phyloP scores from a whole-genome alignment of 2,797 vertebrate genomes.

The Propithecus deckenii region DNA sequence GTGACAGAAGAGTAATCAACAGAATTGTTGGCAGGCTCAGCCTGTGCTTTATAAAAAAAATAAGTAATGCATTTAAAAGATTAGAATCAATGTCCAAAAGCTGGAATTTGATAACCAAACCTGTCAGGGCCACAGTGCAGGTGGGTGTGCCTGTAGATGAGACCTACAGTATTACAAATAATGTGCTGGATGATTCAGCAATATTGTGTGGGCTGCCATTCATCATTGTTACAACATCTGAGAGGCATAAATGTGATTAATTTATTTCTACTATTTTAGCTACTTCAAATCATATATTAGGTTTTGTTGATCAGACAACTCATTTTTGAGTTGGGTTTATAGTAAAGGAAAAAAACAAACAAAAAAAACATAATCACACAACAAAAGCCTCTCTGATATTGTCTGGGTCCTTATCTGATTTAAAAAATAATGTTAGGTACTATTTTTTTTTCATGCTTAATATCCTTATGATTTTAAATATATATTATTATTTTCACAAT shows the following conservation, averaged over 20 bases:
- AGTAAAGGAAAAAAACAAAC: not conserved
- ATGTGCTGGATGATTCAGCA: constrained; percentile 81
- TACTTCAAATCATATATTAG: constrained; percentile 80
- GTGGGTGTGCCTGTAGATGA: constrained; percentile 78
- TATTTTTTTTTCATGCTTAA: not conserved
- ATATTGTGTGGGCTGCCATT: constrained; percentile 71
- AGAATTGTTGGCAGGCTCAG: constrained; percentile 51
- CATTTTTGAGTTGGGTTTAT: constrained; percentile 62
- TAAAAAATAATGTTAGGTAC: not conserved
- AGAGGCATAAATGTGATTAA: constrained; percentile 82
- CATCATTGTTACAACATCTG: constrained; percentile 81
- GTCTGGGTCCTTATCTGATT: not conserved
- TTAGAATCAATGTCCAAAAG: constrained; percentile 74
- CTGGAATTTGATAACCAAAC: constrained; percentile 79
- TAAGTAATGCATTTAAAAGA: constrained; percentile 66
- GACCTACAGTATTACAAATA: constrained; percentile 75
- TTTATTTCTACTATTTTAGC: constrained; percentile 78
- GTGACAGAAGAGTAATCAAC: constrained; percentile 54
- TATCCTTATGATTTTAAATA: not conserved
- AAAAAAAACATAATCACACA: not conserved
- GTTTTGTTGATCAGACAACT: constrained; percentile 74
- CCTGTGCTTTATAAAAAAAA: constrained; percentile 39
- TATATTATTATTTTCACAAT: not conserved
- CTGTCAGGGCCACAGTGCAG: constrained; percentile 80
- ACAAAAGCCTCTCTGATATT: not conserved